A percentile compares a stretch with the other conserved stretches of the same genome.
These are phyloP conservation scores for Drosophila pseudotalamancana DNA, from an alignment of 2,888 invertebrate genomes.

Conservation along the genomic window DNA sequence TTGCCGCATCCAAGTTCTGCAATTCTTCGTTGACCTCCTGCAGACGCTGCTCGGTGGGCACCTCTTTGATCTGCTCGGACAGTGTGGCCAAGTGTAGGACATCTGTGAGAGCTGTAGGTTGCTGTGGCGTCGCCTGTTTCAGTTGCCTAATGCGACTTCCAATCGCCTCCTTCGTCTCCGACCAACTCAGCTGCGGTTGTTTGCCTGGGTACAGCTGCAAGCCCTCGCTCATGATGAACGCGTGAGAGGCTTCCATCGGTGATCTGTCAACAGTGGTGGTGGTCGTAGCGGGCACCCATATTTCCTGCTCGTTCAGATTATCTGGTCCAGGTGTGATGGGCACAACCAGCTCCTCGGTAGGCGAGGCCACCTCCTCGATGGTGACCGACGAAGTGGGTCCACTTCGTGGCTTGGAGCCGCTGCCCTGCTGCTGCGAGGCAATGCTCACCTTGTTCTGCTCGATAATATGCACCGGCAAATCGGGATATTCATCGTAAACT, in stretches of 20 bases:
- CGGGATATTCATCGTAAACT: constrained; percentile 75
- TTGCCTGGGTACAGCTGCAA: constrained; percentile 80
- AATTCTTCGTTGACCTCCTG: constrained; percentile 86
- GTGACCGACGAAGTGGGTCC: constrained; percentile 85
- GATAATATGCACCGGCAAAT: constrained; percentile 64
- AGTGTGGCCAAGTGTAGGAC: constrained; percentile 87
- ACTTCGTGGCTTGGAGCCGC: constrained; percentile 56
- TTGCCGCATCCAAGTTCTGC: constrained; percentile 84
- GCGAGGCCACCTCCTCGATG: constrained; percentile 85
- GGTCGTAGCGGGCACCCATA: constrained; percentile 75
- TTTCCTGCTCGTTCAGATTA: constrained; percentile 61
- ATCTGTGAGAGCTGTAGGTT: constrained; percentile 86
- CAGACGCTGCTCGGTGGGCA: constrained; percentile 86
- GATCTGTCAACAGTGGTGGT: constrained; percentile 37
- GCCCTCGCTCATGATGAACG: constrained; percentile 78
- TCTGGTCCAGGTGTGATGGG: constrained; percentile 85
- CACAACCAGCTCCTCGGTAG: constrained; percentile 84
- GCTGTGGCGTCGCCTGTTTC: constrained; percentile 85
- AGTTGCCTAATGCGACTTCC: constrained; percentile 86
- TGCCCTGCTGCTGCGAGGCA: constrained; percentile 60
- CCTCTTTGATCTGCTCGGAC: constrained; percentile 86
- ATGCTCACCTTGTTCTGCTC: constrained; percentile 80
- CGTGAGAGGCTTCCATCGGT: constrained; percentile 66
- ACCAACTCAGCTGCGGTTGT: constrained; percentile 82
- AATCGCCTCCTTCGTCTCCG: constrained; percentile 85